Evolutionary conservation across 2,113 vertebrate genomes (phyloP), one percentile per base, ranked within the genome.

Genomic region (Ceratotherium simum): DNA sequence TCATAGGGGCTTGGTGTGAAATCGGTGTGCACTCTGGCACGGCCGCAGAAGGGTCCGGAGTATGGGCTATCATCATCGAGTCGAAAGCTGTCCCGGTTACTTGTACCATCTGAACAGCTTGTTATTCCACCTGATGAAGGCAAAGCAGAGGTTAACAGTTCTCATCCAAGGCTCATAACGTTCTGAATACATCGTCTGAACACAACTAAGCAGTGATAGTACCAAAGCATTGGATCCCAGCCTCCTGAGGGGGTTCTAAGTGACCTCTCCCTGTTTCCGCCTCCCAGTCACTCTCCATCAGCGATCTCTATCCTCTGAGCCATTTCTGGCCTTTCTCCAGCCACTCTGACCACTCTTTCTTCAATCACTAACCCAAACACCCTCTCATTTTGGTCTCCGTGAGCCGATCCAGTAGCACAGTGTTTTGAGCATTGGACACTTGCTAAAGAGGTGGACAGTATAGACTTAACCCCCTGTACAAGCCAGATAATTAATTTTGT

Each of bases 1-100:
- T 99, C 99, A 0, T 99, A 99, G 0, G 99, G 99, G 85, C 99
- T 99, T 1, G 99, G 99, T 1, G 99, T 99, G 95, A 99, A 99
- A 95, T 99, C 99, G 0, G 99, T 99, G 82, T 99, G 99, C 16
- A 99, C 99, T 94, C 98, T 99, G 75, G 99, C 99, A 84, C 99
- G 98, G 83, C 99, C 99, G 0, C 99, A 99, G 98, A 99, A 99
- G 4, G 99, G 99, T 25, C 99, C 99, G 0, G 91, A 96, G 69
- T 98, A 99, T 7, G 98, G 97, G 0, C 98, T 91, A 0, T 99
- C 99, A 0, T 99, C 99, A 4, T 99, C 99, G 21, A 99, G 96
- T 39, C 99, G 98, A 54, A 99, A 98, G 96, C 99, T 99, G 96
- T 99, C 99, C 96, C 99, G 99, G 98, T 99, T 99, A 98, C 99